Conservation (phyloP, 2,888 invertebrate genomes). For the Linyphia triangularis region DNA sequence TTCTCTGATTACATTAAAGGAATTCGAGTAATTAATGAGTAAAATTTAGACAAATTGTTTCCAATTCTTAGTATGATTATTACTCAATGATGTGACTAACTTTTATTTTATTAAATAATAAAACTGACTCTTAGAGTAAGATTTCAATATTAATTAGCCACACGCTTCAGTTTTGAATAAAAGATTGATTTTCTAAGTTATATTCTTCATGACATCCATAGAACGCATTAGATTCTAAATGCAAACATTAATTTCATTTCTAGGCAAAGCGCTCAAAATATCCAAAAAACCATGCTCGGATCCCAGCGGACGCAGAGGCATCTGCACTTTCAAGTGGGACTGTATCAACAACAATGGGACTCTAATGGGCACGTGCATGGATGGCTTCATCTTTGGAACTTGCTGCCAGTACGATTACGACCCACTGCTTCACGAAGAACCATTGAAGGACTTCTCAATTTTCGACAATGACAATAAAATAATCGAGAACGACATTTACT, state of each 20-base stretch:
- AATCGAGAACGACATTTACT: conserved; percentile 4
- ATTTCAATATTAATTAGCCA: no score
- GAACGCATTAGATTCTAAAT: no score
- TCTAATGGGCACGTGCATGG: conserved; percentile 95
- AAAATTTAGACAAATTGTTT: no score
- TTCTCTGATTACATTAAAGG: no score
- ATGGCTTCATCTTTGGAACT: conserved; percentile 96
- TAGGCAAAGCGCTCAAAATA: conserved; percentile 71
- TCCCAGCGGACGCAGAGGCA: conserved; percentile 85
- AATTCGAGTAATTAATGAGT: no score
- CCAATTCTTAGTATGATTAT: no score
- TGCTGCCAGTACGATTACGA: conserved; percentile 84
- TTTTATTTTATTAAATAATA: no score
- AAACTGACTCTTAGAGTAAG: no score
- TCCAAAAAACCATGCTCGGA: conserved; percentile 81
- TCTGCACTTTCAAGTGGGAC: conserved; percentile 97
- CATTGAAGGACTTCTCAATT: neutral
- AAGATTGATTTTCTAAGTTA: no score
- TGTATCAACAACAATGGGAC: conserved; percentile 93
- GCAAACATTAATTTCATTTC: conserved; percentile 4
- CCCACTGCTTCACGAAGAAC: conserved; percentile 18
- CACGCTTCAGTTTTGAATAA: neutral
- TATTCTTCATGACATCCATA: no score
- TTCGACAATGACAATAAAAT: conserved; percentile 44
- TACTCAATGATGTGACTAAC: no score